phyloP scores from a whole-genome alignment of 2,113 vertebrate species.

The Malurus melanocephalus region DNA sequence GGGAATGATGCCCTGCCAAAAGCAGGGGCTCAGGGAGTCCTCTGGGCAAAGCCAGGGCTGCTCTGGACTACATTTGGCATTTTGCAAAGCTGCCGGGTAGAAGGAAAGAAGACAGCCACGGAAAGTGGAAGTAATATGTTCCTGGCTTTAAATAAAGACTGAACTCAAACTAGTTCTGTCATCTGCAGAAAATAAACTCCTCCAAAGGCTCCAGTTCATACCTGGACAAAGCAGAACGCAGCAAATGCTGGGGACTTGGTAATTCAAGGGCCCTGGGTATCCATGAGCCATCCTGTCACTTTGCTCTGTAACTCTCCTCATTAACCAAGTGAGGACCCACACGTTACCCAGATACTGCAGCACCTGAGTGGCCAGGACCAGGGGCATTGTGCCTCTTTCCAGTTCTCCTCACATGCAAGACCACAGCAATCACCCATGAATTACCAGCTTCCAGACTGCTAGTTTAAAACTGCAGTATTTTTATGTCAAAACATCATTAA shows the following conservation, averaged over 20 bases:
- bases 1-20: background rate
- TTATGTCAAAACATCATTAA: background rate
- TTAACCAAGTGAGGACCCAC: background rate
- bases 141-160: background rate
- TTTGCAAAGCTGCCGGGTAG: background rate
- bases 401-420: background rate
- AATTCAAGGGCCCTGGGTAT: background rate
- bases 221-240: background rate
- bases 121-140: background rate
- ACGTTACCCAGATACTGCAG: background rate
- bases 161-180: background rate
- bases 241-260: background rate
- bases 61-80: background rate
- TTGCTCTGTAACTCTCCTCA: background rate
- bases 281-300: fast-evolving
- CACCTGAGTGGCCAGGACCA: background rate
- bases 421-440: fast-evolving
- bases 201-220: background rate
- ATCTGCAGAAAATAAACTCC: background rate
- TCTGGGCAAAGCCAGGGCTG: background rate
- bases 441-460: background rate
- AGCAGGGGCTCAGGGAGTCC: background rate
- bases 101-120: background rate
- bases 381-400: background rate
- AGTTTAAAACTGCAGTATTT: background rate